These are phyloP conservation scores for Panulirus ornatus DNA, from an alignment of 1,140 invertebrate species.

Conservation along the genomic window DNA sequence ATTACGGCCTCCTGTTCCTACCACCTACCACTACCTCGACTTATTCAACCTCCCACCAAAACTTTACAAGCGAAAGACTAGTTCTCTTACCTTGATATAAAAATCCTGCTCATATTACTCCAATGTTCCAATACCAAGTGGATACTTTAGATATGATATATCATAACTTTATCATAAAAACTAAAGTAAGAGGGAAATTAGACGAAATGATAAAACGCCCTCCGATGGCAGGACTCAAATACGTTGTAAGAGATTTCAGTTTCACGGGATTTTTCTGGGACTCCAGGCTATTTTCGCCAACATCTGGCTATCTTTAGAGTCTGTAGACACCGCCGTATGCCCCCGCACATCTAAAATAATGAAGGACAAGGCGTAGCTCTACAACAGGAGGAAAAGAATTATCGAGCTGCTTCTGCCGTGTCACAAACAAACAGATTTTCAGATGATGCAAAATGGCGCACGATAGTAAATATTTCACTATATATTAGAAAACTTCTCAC, in stretches of 20 bases:
- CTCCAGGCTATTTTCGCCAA: not conserved
- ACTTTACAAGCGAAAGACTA: too few relatives aligned
- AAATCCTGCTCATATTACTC: constrained; percentile 52
- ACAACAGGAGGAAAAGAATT: constrained; percentile 1
- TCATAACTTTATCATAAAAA: not conserved
- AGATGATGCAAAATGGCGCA: constrained; percentile 58
- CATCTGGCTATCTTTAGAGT: not conserved
- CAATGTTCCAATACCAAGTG: not conserved
- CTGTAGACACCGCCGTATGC: too few relatives aligned
- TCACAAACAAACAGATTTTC: constrained; percentile 56
- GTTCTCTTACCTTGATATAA: constrained; percentile 45
- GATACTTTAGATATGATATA: not conserved
- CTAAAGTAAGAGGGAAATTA: not conserved
- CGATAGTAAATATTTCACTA: constrained; percentile 39
- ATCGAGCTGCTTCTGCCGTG: constrained; percentile 33
- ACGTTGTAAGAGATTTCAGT: not conserved
- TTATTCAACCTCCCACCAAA: too few relatives aligned
- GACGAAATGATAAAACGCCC: not conserved
- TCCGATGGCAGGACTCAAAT: too few relatives aligned
- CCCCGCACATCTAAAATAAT: not conserved
- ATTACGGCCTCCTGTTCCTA: too few relatives aligned
- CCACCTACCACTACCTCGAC: too few relatives aligned
- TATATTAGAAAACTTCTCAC: not conserved
- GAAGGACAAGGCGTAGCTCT: too few relatives aligned
- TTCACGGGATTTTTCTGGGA: not conserved